A percentile compares a stretch with the other conserved stretches of the same genome.
Evolutionary conservation across 1,140 invertebrate genomes (phyloP).

Genomic region (Ceratina japonica): DNA sequence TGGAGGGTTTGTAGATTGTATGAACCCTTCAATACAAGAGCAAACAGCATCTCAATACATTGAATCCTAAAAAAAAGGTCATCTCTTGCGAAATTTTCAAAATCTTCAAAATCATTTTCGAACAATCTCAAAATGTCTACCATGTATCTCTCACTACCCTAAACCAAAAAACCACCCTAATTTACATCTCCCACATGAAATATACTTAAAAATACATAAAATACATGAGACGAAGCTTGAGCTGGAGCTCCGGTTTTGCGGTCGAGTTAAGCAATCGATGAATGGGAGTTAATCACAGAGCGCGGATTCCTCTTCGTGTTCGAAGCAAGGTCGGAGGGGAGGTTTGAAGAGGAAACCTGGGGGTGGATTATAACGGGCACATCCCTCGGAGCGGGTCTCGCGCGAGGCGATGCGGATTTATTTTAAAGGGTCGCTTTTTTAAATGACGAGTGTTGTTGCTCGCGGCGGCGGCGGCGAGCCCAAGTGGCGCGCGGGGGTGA

Average conservation of each 20-base stretch:
- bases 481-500: slow-evolving; percentile 43
- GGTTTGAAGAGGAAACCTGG: slow-evolving; percentile 43
- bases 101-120: no score
- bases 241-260: slow-evolving; percentile 55
- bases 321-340: slow-evolving; percentile 27
- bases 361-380: slow-evolving; percentile 54
- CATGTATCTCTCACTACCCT: no score
- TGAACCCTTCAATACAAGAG: no score
- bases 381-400: slow-evolving; percentile 55
- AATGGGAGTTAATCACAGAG: slow-evolving; percentile 73
- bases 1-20: no score
- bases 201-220: no score
- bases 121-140: no score
- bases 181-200: no score
- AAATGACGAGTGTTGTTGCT: slow-evolving; percentile 66
- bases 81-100: no score
- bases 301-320: slow-evolving; percentile 56
- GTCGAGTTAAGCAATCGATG: slow-evolving; percentile 63
- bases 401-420: slow-evolving; percentile 64
- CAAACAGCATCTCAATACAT: no score
- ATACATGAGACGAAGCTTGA: no score
- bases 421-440: slow-evolving; percentile 66
- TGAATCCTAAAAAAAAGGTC: no score
- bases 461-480: slow-evolving; percentile 62
- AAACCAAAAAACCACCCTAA: no score